Evolutionary conservation across 1,140 invertebrate genomes (phyloP).

Genomic region (Carcinoscorpius rotundicauda): DNA sequence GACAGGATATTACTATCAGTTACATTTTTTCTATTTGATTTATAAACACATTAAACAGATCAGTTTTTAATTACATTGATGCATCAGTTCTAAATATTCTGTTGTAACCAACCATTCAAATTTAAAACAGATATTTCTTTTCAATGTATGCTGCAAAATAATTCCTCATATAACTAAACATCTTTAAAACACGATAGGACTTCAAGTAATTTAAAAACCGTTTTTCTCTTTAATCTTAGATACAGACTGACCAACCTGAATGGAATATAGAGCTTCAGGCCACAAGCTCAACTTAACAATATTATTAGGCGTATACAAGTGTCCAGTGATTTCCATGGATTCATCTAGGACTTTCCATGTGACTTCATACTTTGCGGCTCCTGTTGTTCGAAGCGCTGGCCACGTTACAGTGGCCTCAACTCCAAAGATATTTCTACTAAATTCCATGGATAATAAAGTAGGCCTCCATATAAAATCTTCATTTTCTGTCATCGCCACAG

Average conservation of each 20-base stretch:
- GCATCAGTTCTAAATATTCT: too few species aligned
- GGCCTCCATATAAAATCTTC: conserved; percentile 12
- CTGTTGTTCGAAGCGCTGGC: conserved; percentile 24
- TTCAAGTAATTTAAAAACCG: too few species aligned
- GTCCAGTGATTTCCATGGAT: conserved; percentile 53
- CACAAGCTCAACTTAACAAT: conserved; percentile 60
- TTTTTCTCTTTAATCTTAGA: too few species aligned
- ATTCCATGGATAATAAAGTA: conserved; percentile 9
- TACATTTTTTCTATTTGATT: too few species aligned
- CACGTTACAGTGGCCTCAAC: conserved; percentile 25
- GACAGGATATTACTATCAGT: too few species aligned
- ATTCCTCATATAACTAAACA: too few species aligned
- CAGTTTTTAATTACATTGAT: too few species aligned
- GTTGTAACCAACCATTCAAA: too few species aligned
- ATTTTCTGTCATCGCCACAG: background rate
- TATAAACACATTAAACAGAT: too few species aligned
- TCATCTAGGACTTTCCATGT: conserved; percentile 71
- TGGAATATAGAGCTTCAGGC: conserved; percentile 64
- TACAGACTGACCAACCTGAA: conserved; percentile 43
- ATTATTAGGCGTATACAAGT: conserved; percentile 64
- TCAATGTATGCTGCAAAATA: too few species aligned
- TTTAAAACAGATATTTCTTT: too few species aligned
- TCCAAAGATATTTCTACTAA: conserved; percentile 1
- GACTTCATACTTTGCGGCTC: conserved; percentile 49
- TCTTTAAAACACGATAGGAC: too few species aligned